Conservation (phyloP, 2,888 invertebrate species). For the Conops quadrifasciatus region DNA sequence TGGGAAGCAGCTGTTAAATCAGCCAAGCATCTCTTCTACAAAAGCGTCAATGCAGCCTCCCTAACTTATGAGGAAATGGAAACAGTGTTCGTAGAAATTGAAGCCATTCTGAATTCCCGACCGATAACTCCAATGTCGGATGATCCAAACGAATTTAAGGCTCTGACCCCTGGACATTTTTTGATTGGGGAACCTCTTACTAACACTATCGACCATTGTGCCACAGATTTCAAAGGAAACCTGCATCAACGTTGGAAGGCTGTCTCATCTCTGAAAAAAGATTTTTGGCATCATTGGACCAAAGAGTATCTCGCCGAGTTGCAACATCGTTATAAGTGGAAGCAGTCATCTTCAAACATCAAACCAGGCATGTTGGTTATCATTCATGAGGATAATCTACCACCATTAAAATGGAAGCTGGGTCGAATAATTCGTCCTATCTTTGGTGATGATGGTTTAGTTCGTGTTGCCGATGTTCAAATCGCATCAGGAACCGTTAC, state of each 20-base stretch:
- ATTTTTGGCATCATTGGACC: not conserved
- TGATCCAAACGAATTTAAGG: no score
- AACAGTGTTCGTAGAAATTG: not conserved
- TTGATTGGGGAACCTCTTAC: not conserved
- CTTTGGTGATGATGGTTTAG: conserved; percentile 5
- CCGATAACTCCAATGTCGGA: not conserved
- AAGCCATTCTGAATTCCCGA: not conserved
- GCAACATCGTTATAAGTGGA: not conserved
- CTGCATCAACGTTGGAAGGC: not conserved
- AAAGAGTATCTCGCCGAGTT: not conserved
- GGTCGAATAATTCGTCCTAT: conserved; percentile 4
- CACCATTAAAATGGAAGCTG: conserved; percentile 6
- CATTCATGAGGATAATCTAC: not conserved
- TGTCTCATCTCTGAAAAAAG: not conserved
- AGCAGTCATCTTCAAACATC: no score
- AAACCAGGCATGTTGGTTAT: not conserved
- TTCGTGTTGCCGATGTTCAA: conserved; percentile 5
- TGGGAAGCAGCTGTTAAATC: no score
- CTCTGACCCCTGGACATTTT: no score
- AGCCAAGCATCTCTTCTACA: no score
- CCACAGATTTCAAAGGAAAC: no score
- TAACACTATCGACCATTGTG: no score
- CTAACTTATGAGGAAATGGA: conserved; percentile 3
- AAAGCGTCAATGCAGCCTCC: no score
- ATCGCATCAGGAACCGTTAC: no score